Base-by-base conservation (phyloP, 2,888 invertebrate species). In the Gonocerus acuteangulatus region DNA sequence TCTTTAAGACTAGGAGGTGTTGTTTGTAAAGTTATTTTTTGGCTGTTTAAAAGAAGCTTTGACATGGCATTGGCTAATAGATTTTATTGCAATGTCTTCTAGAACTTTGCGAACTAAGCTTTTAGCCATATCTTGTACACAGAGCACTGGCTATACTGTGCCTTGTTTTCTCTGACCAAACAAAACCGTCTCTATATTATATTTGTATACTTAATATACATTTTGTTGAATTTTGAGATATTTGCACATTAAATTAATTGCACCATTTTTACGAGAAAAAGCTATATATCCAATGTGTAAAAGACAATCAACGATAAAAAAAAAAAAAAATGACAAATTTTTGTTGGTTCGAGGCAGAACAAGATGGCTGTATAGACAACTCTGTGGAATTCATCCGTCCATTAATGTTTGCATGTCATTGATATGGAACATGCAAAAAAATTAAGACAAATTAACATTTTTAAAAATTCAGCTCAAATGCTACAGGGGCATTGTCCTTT, bases 331-430 rank as follows among this genome's bases (percentile, higher is more conserved):
- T 44, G 13, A 54, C 19, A 39, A 27, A 32, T 27, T 57, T 57
- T 57, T 44, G 44, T 57, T 44, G 47, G 27, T 57, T 44, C 19
- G 45, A 45, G 57, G 39, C 45, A 36, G 48, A 59, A 59, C 59
- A 59, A 48, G 48, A 59, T 48, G 48, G 32, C 34, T 21, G 48
- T 57, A 57, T 47, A 59, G 59, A 21, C 59, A 59, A 57, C 66
- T 67, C 65, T 65, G 68, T 66, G 68, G 68, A 67, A 67, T 64
- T 58, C 65, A 66, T 68, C 68, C 68, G 68, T 68, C 68, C 68
- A 68, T 66, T 62, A 61, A 62, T 62, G 60, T 51, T 54, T 65
- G 65, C 66, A 65, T 63, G 60, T 64, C 58, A 59, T 58, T 58
- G 51, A 65, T 60, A 63, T 60, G 57, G 51, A 52, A 51, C 45